These are phyloP conservation scores for Varecia variegata DNA, from an alignment of 2,797 vertebrate species.

Conservation along the genomic window DNA sequence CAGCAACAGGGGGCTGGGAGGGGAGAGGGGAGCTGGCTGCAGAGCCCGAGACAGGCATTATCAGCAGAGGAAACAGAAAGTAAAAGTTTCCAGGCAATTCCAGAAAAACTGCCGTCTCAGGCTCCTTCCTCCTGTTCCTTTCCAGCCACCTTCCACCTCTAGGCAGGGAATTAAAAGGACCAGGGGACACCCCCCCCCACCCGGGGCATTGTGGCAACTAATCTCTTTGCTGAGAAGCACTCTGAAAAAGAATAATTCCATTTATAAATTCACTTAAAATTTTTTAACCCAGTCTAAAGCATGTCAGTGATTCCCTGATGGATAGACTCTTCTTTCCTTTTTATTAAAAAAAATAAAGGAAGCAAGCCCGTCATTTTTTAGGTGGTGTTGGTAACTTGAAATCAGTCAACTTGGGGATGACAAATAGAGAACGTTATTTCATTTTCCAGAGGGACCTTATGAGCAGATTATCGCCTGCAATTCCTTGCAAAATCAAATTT, in stretches of 20 bases:
- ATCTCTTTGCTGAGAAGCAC: background rate
- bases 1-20: constrained; percentile 94
- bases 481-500: constrained; percentile 72
- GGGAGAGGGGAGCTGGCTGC: constrained; percentile 85
- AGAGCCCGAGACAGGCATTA: constrained; percentile 80
- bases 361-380: background rate
- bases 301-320: background rate
- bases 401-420: constrained; percentile 46
- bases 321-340: background rate
- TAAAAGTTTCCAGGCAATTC: constrained; percentile 83
- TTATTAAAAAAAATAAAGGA: constrained; percentile 38
- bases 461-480: constrained; percentile 60
- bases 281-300: background rate
- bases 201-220: background rate
- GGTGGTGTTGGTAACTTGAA: background rate
- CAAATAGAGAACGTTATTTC: constrained; percentile 51
- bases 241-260: constrained; percentile 46
- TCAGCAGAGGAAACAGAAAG: constrained; percentile 83
- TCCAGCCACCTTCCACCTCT: constrained; percentile 41
- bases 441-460: constrained; percentile 72
- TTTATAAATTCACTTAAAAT: constrained; percentile 52
- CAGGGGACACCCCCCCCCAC: background rate
- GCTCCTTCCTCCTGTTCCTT: constrained; percentile 6
- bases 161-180: background rate
- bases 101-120: constrained; percentile 69